phyloP scores from a whole-genome alignment of 2,113 vertebrate genomes.

The Semicossyphus pulcher region DNA sequence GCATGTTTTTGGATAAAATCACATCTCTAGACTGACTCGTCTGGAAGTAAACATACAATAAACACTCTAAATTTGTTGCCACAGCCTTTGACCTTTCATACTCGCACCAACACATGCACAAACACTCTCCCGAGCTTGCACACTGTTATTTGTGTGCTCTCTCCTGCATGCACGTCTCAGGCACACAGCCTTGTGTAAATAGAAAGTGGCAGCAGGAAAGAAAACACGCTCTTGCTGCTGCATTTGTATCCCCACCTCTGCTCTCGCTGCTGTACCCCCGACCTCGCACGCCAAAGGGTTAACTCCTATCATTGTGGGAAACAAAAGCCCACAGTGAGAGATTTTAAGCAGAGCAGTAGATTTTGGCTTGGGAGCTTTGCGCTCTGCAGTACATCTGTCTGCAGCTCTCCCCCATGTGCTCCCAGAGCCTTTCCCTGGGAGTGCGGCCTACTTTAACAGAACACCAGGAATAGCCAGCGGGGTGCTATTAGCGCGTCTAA shows the following conservation, averaged over 20 bases:
- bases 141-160: slow-evolving; percentile 29
- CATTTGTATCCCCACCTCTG: not conserved
- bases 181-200: slow-evolving; percentile 50
- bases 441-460: slow-evolving; percentile 79
- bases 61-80: slow-evolving; percentile 12
- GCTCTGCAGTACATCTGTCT: slow-evolving; percentile 66
- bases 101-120: slow-evolving; percentile 37
- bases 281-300: slow-evolving; percentile 1
- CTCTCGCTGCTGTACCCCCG: not conserved
- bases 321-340: no score
- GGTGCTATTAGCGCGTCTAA: slow-evolving; percentile 77
- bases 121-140: slow-evolving; percentile 24
- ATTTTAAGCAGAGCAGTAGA: slow-evolving; percentile 29
- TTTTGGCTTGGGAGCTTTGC: slow-evolving; percentile 27
- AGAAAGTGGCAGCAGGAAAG: slow-evolving; percentile 7
- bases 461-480: slow-evolving; percentile 83
- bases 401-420: slow-evolving; percentile 54
- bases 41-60: not conserved
- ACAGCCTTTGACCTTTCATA: slow-evolving; percentile 31
- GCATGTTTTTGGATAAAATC: not conserved
- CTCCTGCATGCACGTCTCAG: slow-evolving; percentile 22
- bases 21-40: not conserved
- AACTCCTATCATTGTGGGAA: not conserved
- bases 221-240: slow-evolving; percentile 9
- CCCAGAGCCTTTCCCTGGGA: slow-evolving; percentile 76